A percentile compares a stretch with the other conserved stretches of the same genome.
Evolutionary conservation across 2,113 vertebrate species (phyloP).

Genomic region (Aldabrachelys gigantea): DNA sequence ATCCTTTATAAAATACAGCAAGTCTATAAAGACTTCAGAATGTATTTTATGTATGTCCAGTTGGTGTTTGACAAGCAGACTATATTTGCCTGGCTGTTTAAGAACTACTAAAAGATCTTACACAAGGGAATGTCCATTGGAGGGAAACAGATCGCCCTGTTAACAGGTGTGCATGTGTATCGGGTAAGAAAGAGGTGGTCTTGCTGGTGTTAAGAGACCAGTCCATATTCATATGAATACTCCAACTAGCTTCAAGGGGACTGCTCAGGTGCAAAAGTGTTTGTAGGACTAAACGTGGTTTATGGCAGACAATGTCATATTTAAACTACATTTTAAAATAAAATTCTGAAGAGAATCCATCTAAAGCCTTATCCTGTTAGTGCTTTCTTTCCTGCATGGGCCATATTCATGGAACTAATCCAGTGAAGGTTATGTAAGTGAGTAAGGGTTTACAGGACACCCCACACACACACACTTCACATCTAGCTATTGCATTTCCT

Average conservation of each 20-base stretch:
- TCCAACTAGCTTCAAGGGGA: neutral
- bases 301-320: neutral
- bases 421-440: fast-evolving
- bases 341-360: fast-evolving
- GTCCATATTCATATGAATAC: neutral
- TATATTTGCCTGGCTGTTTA: slow-evolving; percentile 26
- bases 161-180: neutral
- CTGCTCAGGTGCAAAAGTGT: fast-evolving
- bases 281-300: fast-evolving
- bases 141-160: neutral
- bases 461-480: neutral
- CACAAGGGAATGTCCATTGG: fast-evolving
- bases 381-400: fast-evolving
- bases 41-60: slow-evolving; percentile 58
- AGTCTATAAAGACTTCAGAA: slow-evolving; percentile 51
- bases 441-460: neutral
- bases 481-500: fast-evolving
- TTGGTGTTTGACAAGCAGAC: slow-evolving; percentile 73
- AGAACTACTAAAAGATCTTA: slow-evolving; percentile 32
- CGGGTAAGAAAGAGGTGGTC: neutral
- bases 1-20: slow-evolving; percentile 66
- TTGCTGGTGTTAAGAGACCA: neutral
- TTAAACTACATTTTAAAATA: neutral
- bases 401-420: neutral
- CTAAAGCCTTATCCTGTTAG: fast-evolving